phyloP scores from a whole-genome alignment of 92 coral and sea anemone genomes.

The Zoanthus sociatus region DNA sequence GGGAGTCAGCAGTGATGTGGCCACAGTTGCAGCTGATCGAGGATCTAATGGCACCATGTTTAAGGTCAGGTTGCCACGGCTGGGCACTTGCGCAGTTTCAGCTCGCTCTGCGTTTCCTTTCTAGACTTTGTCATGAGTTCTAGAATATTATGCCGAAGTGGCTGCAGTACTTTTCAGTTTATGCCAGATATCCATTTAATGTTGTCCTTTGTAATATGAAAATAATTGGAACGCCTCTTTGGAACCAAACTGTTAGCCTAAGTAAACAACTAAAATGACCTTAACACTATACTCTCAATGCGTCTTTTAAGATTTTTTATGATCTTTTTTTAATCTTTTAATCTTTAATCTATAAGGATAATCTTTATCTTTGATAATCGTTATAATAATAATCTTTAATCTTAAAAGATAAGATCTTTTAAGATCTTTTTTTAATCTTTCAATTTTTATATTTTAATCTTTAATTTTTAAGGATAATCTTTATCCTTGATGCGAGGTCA shows the following conservation, averaged over 20 bases:
- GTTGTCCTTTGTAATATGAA: background rate
- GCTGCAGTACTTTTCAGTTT: background rate
- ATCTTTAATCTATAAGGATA: no score
- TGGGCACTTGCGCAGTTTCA: conserved; percentile 96
- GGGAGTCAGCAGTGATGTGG: conserved; percentile 89
- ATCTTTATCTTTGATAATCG: no score
- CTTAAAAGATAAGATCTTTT: no score
- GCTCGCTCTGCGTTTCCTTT: conserved; percentile 85
- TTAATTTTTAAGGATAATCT: no score
- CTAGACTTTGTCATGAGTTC: conserved; percentile 80
- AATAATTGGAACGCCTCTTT: no score
- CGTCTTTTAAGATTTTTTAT: background rate
- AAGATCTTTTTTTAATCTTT: no score
- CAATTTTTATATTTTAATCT: no score
- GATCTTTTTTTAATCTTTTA: no score
- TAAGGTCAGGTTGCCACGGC: conserved; percentile 92
- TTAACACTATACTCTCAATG: background rate
- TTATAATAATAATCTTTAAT: no score
- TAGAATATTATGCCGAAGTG: background rate
- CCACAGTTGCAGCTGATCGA: conserved; percentile 86
- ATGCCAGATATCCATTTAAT: background rate
- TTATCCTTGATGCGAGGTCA: no score
- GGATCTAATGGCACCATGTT: conserved; percentile 90
- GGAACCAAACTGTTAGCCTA: no score
- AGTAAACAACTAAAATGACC: background rate